These are phyloP conservation scores for Holacanthella duospinosa DNA, from an alignment of 2,888 invertebrate species.

Conservation along the genomic window DNA sequence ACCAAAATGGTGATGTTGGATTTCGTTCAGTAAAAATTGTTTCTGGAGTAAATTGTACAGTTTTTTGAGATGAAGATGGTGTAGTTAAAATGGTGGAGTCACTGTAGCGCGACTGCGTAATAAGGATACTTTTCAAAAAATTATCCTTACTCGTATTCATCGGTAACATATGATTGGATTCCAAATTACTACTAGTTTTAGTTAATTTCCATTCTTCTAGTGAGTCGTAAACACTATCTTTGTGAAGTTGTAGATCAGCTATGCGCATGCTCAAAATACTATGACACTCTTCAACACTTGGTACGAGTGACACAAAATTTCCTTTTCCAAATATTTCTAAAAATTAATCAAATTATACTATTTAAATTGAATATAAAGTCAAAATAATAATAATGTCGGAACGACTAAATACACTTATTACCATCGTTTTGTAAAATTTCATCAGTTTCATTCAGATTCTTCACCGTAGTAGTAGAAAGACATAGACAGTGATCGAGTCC, in stretches of 20 bases:
- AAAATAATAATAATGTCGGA: too few relatives aligned
- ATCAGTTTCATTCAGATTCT: too few relatives aligned
- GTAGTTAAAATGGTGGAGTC: background rate
- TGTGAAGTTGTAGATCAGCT: background rate
- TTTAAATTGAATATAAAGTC: too few relatives aligned
- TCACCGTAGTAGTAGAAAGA: too few relatives aligned
- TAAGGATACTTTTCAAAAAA: background rate
- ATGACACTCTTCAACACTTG: too few relatives aligned
- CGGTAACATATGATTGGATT: background rate
- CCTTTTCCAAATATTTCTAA: too few relatives aligned
- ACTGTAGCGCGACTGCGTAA: background rate
- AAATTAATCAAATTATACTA: too few relatives aligned
- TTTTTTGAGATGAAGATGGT: slow-evolving; percentile 8
- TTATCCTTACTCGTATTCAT: background rate
- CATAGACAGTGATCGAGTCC: too few relatives aligned
- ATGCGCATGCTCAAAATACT: too few relatives aligned
- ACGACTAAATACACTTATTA: too few relatives aligned
- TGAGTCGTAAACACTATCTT: background rate
- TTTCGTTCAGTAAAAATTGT: slow-evolving; percentile 29
- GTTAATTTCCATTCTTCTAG: background rate
- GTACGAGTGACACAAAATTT: too few relatives aligned
- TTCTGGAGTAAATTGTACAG: slow-evolving; percentile 23
- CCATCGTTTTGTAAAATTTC: too few relatives aligned
- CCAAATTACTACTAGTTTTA: background rate
- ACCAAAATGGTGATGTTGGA: slow-evolving; percentile 27